phyloP scores from a whole-genome alignment of 2,113 vertebrate genomes.

The Balaeniceps rex region DNA sequence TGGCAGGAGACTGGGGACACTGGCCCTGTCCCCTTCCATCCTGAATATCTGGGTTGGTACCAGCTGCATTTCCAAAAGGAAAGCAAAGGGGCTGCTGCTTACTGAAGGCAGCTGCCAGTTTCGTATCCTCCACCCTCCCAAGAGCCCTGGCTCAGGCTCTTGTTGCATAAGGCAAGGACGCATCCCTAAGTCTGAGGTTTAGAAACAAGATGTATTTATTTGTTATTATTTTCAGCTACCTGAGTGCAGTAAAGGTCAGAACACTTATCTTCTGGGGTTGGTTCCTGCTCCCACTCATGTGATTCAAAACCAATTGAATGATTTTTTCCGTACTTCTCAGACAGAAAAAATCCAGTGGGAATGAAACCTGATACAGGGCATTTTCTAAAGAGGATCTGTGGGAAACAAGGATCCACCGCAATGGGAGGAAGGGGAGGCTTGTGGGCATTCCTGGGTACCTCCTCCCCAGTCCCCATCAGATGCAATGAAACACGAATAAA shows the following conservation, averaged over 20 bases:
- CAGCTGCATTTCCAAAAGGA: neutral
- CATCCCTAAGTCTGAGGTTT: neutral
- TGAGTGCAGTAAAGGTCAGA: constrained; percentile 21
- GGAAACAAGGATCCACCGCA: constrained; percentile 31
- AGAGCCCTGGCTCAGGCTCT: neutral
- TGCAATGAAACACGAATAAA: constrained; percentile 20
- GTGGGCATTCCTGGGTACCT: constrained; percentile 2
- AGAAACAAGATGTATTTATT: constrained; percentile 42
- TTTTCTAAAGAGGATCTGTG: constrained; percentile 24
- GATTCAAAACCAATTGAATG: constrained; percentile 49
- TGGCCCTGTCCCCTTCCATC: neutral
- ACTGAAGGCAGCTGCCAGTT: neutral
- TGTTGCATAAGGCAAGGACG: neutral
- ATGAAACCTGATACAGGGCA: constrained; percentile 25
- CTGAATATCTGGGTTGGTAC: neutral
- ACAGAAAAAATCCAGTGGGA: constrained; percentile 39
- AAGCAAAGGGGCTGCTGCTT: neutral
- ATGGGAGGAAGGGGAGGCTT: neutral
- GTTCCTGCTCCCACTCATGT: constrained; percentile 45
- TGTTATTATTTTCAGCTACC: constrained; percentile 53
- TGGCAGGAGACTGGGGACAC: neutral
- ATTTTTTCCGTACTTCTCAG: constrained; percentile 35
- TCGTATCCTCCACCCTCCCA: neutral
- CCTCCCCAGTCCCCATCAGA: neutral
- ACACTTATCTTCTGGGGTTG: constrained; percentile 45